phyloP scores from a whole-genome alignment of 2,113 vertebrate species.

The Propithecus coquereli region DNA sequence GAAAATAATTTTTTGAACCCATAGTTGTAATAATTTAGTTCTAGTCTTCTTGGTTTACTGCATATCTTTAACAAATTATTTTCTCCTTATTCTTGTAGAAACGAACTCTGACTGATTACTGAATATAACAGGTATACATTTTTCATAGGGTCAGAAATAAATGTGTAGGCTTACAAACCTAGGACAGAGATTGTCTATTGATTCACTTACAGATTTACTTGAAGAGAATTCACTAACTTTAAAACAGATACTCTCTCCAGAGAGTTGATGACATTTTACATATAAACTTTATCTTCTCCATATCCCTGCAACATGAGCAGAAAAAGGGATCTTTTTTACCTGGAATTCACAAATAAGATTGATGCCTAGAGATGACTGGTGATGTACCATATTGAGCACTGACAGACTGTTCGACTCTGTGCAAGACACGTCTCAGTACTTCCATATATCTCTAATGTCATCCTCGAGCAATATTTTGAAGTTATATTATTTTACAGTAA shows the following conservation, averaged over 20 bases:
- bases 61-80: neutral
- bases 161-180: neutral
- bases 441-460: neutral
- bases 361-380: neutral
- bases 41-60: neutral
- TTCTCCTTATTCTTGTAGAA: neutral
- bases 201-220: neutral
- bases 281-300: neutral
- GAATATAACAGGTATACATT: neutral
- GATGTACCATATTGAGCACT: neutral
- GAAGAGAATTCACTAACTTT: neutral
- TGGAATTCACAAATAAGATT: neutral
- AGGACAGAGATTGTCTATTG: neutral
- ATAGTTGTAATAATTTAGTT: neutral
- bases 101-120: neutral
- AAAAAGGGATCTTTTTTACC: neutral
- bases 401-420: fast-evolving
- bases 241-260: neutral
- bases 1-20: neutral
- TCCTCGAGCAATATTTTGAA: neutral
- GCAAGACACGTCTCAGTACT: neutral
- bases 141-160: neutral
- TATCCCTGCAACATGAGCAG: neutral
- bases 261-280: neutral
- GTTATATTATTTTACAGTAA: neutral